Percentiles rank a stretch among this genome's conserved stretches.
These are phyloP conservation scores for Trichopoda pennipes DNA, from an alignment of 2,888 invertebrate genomes.

Conservation along the genomic window DNA sequence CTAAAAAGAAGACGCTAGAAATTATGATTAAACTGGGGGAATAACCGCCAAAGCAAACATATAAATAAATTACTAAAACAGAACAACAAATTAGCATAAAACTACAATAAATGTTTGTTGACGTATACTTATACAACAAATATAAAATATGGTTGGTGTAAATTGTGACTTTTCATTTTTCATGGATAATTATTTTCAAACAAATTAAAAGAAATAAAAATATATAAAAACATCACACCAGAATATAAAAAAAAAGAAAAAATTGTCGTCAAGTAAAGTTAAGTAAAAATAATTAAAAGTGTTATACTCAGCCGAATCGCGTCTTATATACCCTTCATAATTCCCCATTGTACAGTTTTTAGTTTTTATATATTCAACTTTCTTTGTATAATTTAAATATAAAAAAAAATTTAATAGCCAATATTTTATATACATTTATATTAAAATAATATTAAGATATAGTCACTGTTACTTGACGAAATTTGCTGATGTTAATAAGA, in stretches of 20 bases:
- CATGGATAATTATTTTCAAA: conserved; percentile 42
- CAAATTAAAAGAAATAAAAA: not conserved
- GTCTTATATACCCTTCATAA: too few relatives aligned
- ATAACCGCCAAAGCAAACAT: conserved; percentile 27
- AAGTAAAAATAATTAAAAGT: not conserved
- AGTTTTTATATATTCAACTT: too few relatives aligned
- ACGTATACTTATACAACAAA: conserved; percentile 45
- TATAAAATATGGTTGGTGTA: not conserved
- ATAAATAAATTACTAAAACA: conserved; percentile 24
- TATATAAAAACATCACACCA: conserved; percentile 5
- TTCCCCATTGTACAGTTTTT: too few relatives aligned
- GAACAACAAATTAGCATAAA: conserved; percentile 65
- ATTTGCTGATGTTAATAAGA: too few relatives aligned
- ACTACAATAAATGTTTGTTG: conserved; percentile 66
- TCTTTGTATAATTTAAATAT: too few relatives aligned
- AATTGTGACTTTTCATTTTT: not conserved
- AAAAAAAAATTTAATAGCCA: too few relatives aligned
- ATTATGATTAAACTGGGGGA: conserved; percentile 47
- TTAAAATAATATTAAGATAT: too few relatives aligned
- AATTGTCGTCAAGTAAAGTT: conserved; percentile 46
- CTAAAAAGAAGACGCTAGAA: conserved; percentile 45
- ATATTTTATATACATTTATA: too few relatives aligned
- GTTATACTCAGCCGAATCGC: too few relatives aligned
- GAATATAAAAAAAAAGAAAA: conserved; percentile 21
- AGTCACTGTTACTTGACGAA: too few relatives aligned